Base-by-base conservation (phyloP, 2,113 vertebrate genomes). In the Patagioenas fasciata region DNA sequence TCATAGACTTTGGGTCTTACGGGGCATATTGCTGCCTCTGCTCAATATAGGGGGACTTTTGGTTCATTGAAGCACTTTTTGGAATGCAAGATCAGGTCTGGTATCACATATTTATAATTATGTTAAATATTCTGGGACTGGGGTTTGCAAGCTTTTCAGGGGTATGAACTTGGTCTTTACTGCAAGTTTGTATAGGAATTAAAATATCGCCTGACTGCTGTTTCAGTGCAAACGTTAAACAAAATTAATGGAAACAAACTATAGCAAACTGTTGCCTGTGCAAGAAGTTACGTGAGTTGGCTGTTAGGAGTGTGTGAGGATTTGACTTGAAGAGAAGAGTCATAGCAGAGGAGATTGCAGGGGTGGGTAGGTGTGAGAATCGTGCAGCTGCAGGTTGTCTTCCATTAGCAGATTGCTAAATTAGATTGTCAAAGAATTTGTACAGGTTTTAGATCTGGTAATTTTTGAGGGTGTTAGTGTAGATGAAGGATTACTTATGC, bases 241-340 rank as follows among this genome's bases (percentile, higher is more conserved):
- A 56, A 80, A 90, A 34, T 28, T 3, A 61, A 50, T 31, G 15
- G 29, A 78, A 66, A 70, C 3, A 73, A 86, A 16, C 2, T 42
- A 5, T 17, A 56, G 26, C 29, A 6, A 75, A 73, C 5, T 34
- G 12, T 73, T 83, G 18, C 28, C 51, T 54, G 15, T 47, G 65
- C 38, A 60, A 85, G n/a, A 73, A 40, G 20, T 56, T 50, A 20
- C 0, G 0, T 20, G 23, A 24, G 31, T 47, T 58, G 32, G 12
- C 28, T 70, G 5, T 66, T 86, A 29, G 20, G 24, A 50, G 32
- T 14, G 11, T 69, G 16, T 24, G 42, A 34, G 54, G 16, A 24
- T 44, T 75, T 75, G 48, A 29, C 25, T 72, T 40, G 26, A 80
- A 23, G 29, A 61, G 24, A 50, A 38, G 28, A 36, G 25, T 36